Evolutionary conservation across 2,797 vertebrate genomes (phyloP), one percentile per base, ranked within the genome.

Genomic region (Alosa sapidissima): DNA sequence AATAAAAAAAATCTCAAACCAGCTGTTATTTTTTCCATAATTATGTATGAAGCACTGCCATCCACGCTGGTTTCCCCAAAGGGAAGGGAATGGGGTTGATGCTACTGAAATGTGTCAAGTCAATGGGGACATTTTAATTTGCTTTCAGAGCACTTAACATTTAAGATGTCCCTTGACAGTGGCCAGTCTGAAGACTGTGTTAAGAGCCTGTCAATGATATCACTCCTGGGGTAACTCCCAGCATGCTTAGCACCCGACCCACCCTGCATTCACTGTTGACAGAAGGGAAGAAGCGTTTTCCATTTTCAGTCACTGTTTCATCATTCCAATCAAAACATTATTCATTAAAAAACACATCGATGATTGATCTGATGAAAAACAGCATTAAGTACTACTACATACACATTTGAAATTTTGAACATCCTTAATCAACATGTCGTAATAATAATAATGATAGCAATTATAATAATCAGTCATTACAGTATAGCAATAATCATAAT

Each of bases 391-490:
- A 89, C 84, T 87, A 88, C 81, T 88, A 92, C 88, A 91, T 89
- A 91, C 88, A 91, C 86, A 87, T 92, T 89, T 92, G 89, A 89
- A 91, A 92, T 91, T 93, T 91, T 84, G 92, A 91, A 95, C 92
- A 93, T 91, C 92, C 91, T 91, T 91, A 89, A 89, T 89, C 87
- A 88, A 89, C 85, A 89, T 89, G 86, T 91, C 88, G 91, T 93
- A 90, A 93, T 93, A 90, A 93, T 89, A 92, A 92, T 88, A 92
- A 91, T 89, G 84, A 93, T 92, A 92, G 89, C 91, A 91, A 88
- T 91, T 87, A 91, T 91, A 85, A 89, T 92, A 93, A 91, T 92
- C 90, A 91, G 89, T 92, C 93, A 93, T 94, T 92, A 94, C 91
- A 93, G 86, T 91, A 90, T 89, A 92, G 89, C 89, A 92, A 92